Evolutionary conservation across 2,113 vertebrate genomes (phyloP).

Genomic region (Leptosomus discolor): DNA sequence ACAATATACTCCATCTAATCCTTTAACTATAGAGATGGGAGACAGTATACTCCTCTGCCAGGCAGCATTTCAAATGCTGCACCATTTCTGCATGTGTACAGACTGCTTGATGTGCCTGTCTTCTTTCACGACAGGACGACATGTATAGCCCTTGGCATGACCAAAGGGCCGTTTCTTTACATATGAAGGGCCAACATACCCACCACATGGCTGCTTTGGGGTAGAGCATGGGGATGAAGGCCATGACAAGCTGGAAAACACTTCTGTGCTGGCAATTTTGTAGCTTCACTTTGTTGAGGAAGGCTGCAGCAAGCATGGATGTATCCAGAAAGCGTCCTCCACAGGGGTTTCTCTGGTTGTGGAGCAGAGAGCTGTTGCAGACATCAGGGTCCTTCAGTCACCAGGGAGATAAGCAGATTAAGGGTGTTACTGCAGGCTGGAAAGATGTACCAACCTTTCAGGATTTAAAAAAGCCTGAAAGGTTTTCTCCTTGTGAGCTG

Average conservation of each 20-base stretch:
- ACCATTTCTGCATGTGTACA: background rate
- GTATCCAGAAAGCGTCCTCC: accelerated
- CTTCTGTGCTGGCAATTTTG: background rate
- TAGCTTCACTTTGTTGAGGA: background rate
- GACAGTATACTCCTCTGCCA: background rate
- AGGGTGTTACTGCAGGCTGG: background rate
- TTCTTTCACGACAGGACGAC: too few relatives aligned
- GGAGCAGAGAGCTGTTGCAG: accelerated
- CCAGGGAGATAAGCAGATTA: background rate
- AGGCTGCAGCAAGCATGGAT: accelerated
- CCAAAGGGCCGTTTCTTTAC: background rate
- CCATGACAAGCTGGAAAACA: background rate
- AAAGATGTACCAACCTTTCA: background rate
- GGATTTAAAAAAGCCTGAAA: background rate
- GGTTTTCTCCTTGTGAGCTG: accelerated
- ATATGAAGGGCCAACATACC: background rate
- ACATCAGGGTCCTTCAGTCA: background rate
- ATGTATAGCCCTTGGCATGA: accelerated
- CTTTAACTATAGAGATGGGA: background rate
- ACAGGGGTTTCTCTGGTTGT: accelerated
- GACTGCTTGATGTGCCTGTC: accelerated
- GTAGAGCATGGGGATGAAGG: background rate
- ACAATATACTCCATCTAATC: background rate
- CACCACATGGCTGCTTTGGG: background rate
- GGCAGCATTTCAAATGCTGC: background rate